Base-by-base conservation (phyloP, 2,888 invertebrate genomes). In the Eupithecia vulgata region DNA sequence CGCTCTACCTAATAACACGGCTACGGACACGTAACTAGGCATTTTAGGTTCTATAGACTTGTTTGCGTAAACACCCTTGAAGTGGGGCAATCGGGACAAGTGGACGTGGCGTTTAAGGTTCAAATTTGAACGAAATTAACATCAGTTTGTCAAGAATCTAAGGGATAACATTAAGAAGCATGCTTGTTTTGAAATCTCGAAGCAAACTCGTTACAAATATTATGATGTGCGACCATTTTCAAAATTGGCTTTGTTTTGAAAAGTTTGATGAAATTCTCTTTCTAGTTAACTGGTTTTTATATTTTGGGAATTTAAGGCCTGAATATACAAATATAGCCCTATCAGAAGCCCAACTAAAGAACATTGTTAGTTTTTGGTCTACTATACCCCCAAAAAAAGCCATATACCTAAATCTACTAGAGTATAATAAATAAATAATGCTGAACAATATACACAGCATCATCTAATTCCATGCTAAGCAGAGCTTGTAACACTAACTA, bases 1-100 rank as follows among this genome's bases (percentile, higher is more conserved):
- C 66, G 74, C 74, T 74, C 74, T 67, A 68, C 61, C 74, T 71
- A 30, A 21, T 66, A 74, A 68, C 66, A 71, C 68, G 71, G 74
- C 71, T 74, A 71, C 35, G 37, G 21, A 42, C 42, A 73, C 69
- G 66, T 74, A 71, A 74, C 74, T 68, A 70, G 64, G 61, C 34
- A 34, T 61, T 61, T 34, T 61, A 34, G 34, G 34, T 34, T 61
- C 61, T 61, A 61, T 61, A 17, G 61, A 61, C 61, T 17, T 25
- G 59, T 61, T 61, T 61, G 34, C 34, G 34, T 61, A 61, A 34
- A 61, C 61, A 61, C 34, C 61, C 17, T 61, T 34, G 34, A 34
- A 61, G 61, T 30, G 34, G 61, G 17, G 17, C 17, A 17, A 34
- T 17, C 34, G 15, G 34, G 34, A 34, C 61, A 34, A 17, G 61